A percentile compares a stretch with the other conserved stretches of the same genome.
phyloP scores from a whole-genome alignment of 2,888 invertebrate species.

The Chesias legatella region DNA sequence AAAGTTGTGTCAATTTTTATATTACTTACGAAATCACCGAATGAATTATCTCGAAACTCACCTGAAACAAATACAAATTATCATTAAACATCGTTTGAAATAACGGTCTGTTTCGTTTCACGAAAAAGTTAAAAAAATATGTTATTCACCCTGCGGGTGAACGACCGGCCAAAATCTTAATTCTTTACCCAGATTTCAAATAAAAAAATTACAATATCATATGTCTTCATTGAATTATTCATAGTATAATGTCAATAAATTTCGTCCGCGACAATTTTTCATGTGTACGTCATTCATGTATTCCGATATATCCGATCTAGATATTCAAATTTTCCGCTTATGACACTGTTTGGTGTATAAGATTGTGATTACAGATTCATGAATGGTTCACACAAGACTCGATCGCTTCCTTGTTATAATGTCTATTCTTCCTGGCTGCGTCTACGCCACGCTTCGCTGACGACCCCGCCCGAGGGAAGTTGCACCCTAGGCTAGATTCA shows the following conservation, averaged over 20 bases:
- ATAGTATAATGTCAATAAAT: conserved; percentile 48
- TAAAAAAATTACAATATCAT: conserved; percentile 56
- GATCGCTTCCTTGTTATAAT: conserved; percentile 27
- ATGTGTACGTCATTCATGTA: conserved; percentile 33
- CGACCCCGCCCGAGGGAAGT: conserved; percentile 38
- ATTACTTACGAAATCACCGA: conserved; percentile 28
- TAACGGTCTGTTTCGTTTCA: conserved; percentile 31
- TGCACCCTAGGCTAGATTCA: conserved; percentile 38
- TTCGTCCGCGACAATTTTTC: conserved; percentile 43
- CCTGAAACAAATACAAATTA: conserved; percentile 43
- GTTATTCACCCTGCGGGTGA: conserved; percentile 52
- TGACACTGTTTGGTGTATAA: conserved; percentile 24
- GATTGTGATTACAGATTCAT: conserved; percentile 27
- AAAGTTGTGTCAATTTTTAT: conserved; percentile 32
- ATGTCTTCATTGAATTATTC: conserved; percentile 58
- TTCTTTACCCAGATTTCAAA: conserved; percentile 63
- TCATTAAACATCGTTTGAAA: conserved; percentile 30
- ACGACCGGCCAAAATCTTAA: conserved; percentile 71
- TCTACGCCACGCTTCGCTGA: conserved; percentile 49
- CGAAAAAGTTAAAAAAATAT: conserved; percentile 37
- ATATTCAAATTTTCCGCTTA: conserved; percentile 47
- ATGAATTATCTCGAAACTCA: conserved; percentile 32
- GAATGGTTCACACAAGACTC: conserved; percentile 26
- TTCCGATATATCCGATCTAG: conserved; percentile 56
- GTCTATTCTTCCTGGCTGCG: conserved; percentile 32